A percentile compares a stretch with the other conserved stretches of the same genome.
These are phyloP conservation scores for Salvelinus namaycush DNA, from an alignment of 2,113 vertebrate species.

Conservation along the genomic window DNA sequence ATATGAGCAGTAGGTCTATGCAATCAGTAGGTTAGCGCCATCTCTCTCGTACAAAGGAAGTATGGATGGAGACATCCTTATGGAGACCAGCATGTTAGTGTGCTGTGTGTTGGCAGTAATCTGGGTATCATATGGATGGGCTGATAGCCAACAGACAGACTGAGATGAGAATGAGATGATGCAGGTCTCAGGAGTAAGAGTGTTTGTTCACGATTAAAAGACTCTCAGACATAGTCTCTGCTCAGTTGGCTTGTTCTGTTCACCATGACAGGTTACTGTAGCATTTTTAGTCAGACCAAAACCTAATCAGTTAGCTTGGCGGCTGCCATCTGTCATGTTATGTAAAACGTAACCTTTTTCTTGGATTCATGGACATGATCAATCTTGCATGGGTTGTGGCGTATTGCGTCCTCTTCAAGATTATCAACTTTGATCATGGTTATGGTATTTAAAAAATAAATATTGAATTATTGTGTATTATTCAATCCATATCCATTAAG, in stretches of 20 bases:
- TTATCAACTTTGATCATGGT: too few relatives aligned
- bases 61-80: too few relatives aligned
- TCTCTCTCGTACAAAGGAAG: not conserved
- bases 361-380: not conserved
- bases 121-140: constrained; percentile 11
- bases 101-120: constrained; percentile 25
- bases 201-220: constrained; percentile 39
- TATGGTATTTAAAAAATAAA: too few relatives aligned
- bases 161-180: not conserved
- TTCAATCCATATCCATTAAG: too few relatives aligned
- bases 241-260: constrained; percentile 24
- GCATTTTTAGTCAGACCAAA: constrained; percentile 18
- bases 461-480: too few relatives aligned
- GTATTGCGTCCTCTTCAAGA: too few relatives aligned
- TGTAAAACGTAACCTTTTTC: constrained; percentile 7
- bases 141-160: constrained; percentile 2
- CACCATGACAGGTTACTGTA: constrained; percentile 34
- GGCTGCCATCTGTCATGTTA: constrained; percentile 21
- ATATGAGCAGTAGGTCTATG: constrained; percentile 2
- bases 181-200: constrained; percentile 16
- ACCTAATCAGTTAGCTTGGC: constrained; percentile 41
- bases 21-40: not conserved
- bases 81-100: constrained; percentile 3
- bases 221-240: constrained; percentile 41
- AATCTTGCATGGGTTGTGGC: too few relatives aligned